phyloP scores from a whole-genome alignment of 2,113 vertebrate species.

The Hypanus sabinus region DNA sequence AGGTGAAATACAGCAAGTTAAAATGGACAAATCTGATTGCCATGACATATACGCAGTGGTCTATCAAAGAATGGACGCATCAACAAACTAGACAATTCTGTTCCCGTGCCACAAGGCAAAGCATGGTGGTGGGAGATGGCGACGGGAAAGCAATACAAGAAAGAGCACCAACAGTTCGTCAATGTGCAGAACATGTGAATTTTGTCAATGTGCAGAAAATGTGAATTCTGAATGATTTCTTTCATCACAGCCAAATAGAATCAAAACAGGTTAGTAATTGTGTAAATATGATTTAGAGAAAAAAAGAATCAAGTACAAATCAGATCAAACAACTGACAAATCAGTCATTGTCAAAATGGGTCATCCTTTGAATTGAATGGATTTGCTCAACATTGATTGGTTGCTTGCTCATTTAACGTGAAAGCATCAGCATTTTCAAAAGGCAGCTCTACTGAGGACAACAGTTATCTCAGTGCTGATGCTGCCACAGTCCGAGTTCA shows the following conservation, averaged over 20 bases:
- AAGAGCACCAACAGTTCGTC: not conserved
- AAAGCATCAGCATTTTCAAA: not conserved
- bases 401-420: not conserved
- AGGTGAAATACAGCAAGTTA: not conserved
- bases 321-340: constrained; percentile 8
- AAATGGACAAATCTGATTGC: not conserved
- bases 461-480: not conserved
- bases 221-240: not conserved
- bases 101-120: not conserved
- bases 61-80: not conserved
- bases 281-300: constrained; percentile 9
- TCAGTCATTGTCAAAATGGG: constrained; percentile 14
- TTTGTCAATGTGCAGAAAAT: not conserved
- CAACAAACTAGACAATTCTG: not conserved
- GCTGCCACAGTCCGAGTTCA: not conserved
- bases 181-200: not conserved
- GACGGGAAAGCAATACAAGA: not conserved
- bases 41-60: not conserved
- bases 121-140: not conserved
- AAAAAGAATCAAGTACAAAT: not conserved
- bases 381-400: constrained; percentile 13
- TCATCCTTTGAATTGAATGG: constrained; percentile 3
- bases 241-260: not conserved
- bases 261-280: not conserved
- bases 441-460: not conserved